Percentiles rank a stretch among this genome's conserved stretches.
These are phyloP conservation scores for Pelodytes ibericus DNA, from an alignment of 2,797 vertebrate genomes.

Conservation along the genomic window DNA sequence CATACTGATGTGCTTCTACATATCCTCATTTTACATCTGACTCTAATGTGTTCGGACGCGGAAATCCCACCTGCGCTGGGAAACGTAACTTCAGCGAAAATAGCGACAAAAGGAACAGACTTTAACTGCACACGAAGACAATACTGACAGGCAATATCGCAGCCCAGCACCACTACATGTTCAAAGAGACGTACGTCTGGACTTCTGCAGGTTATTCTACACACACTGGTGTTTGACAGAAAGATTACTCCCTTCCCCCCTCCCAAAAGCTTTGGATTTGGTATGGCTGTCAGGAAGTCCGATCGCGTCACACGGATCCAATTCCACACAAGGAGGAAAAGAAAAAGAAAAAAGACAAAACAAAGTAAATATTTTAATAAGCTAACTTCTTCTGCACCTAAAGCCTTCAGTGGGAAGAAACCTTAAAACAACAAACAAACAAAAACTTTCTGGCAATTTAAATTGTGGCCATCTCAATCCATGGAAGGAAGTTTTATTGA, in stretches of 20 bases:
- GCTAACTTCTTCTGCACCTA: slow-evolving; percentile 67
- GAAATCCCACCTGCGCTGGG: slow-evolving; percentile 53
- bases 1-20: slow-evolving; percentile 32
- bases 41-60: slow-evolving; percentile 25
- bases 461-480: slow-evolving; percentile 11
- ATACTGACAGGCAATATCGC: slow-evolving; percentile 51
- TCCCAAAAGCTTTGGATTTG: slow-evolving; percentile 16
- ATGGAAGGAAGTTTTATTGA: slow-evolving; percentile 27
- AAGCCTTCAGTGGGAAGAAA: slow-evolving; percentile 63
- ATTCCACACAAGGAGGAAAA: slow-evolving; percentile 58
- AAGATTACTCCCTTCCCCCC: slow-evolving; percentile 48
- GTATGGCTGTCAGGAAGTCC: not conserved
- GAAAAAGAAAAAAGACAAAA: slow-evolving; percentile 56
- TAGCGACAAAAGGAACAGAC: slow-evolving; percentile 59
- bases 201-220: slow-evolving; percentile 27
- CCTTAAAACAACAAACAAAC: no score
- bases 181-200: slow-evolving; percentile 60
- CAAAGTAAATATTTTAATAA: slow-evolving; percentile 65
- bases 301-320: no score
- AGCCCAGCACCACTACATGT: slow-evolving; percentile 62
- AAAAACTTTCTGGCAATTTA: not conserved
- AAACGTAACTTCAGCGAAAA: slow-evolving; percentile 59
- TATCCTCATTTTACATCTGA: slow-evolving; percentile 46
- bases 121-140: slow-evolving; percentile 60
- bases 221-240: slow-evolving; percentile 62